Conservation (phyloP, 2,888 invertebrate genomes). For the Charanyca ferruginea region DNA sequence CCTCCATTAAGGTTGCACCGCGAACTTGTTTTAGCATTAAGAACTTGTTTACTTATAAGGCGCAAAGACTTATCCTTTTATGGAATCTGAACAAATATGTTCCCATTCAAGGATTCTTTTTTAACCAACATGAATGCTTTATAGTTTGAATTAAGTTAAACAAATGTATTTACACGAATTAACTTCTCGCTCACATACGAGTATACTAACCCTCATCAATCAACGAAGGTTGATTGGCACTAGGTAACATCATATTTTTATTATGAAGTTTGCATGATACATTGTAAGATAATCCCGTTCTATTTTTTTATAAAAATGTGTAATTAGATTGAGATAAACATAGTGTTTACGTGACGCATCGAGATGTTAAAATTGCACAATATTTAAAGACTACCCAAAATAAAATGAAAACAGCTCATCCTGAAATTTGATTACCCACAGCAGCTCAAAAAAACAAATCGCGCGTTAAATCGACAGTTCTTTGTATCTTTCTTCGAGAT, state of each 20-base stretch:
- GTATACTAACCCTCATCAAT: slow-evolving; percentile 18
- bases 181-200: slow-evolving; percentile 24
- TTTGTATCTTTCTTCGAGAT: slow-evolving; percentile 32
- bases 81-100: slow-evolving; percentile 81
- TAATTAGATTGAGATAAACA: slow-evolving; percentile 13
- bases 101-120: slow-evolving; percentile 83
- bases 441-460: slow-evolving; percentile 27
- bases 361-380: slow-evolving; percentile 50
- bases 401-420: slow-evolving; percentile 45
- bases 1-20: slow-evolving; percentile 83
- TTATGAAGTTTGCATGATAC: slow-evolving; percentile 19
- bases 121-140: slow-evolving; percentile 73
- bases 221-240: slow-evolving; percentile 16
- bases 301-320: slow-evolving; percentile 11
- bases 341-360: slow-evolving; percentile 29
- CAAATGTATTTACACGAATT: slow-evolving; percentile 53
- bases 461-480: slow-evolving; percentile 31
- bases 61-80: slow-evolving; percentile 80
- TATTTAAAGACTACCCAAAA: slow-evolving; percentile 48
- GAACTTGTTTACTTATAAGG: slow-evolving; percentile 89
- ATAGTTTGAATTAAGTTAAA: slow-evolving; percentile 68
- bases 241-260: neutral
- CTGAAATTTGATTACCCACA: slow-evolving; percentile 48
- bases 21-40: slow-evolving; percentile 82
- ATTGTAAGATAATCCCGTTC: slow-evolving; percentile 9